Conservation (phyloP, 2,113 vertebrate species). For the Sclerurus mexicanus region DNA sequence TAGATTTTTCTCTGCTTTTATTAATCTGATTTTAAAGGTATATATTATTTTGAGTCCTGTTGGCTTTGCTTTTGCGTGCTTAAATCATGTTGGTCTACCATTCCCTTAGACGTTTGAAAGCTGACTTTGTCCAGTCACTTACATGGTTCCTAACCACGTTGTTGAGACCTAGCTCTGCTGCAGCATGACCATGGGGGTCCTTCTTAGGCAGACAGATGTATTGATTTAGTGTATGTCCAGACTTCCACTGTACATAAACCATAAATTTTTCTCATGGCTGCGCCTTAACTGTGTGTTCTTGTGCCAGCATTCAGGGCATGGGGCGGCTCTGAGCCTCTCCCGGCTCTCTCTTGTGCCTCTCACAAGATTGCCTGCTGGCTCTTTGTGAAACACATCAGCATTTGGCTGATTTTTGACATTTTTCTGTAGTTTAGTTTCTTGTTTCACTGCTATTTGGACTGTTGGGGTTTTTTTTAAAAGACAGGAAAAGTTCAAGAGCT, state of each 20-base stretch:
- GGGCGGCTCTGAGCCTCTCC: rapidly evolving
- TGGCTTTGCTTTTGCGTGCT: neutral
- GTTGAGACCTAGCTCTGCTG: neutral
- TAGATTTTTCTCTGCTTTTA: neutral
- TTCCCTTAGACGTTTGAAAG: neutral
- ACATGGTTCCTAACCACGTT: neutral
- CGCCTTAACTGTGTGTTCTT: neutral
- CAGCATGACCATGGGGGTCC: neutral
- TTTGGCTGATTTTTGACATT: neutral
- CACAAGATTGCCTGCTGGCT: neutral
- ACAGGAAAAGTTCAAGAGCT: neutral
- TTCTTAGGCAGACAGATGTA: neutral
- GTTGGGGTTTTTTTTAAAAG: neutral
- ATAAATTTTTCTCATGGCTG: neutral
- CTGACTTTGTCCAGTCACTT: neutral
- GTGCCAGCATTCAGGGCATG: neutral
- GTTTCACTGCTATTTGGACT: neutral
- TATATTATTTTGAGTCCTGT: neutral
- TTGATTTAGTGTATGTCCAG: neutral
- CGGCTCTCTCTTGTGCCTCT: neutral
- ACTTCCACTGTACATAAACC: neutral
- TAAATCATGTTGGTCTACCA: neutral
- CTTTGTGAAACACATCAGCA: neutral
- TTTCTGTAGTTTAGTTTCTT: neutral
- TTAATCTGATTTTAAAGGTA: neutral